Base-by-base conservation (phyloP, 2,113 vertebrate genomes). In the Chinchilla lanigera region DNA sequence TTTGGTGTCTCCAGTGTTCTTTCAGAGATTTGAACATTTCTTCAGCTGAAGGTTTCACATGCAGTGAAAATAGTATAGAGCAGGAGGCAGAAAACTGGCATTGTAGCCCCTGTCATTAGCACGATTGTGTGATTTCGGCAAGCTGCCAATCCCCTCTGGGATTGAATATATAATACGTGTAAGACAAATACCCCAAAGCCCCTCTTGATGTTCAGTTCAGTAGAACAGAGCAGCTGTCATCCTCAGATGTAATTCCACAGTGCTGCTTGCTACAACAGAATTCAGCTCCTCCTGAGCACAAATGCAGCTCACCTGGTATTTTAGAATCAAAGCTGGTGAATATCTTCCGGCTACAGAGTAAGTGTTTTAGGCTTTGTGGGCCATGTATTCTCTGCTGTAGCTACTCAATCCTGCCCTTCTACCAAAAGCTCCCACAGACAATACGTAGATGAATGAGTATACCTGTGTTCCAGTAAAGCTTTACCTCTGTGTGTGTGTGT, bases 1-100 rank as follows among this genome's bases (percentile, higher is more conserved):
- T 63, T 77, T 93, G 26, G 28, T 9, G 5, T 47, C 44, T 35
- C 41, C 38, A 16, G 35, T 44, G 16, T 69, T 93, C 50, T 44
- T 94, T 77, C 61, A 84, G 90, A 86, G 50, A 54, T 52, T 38
- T 89, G 81, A 56, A 47, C 7, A 73, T 41, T 82, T 96, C 71
- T 88, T 24, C 5, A 75, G 14, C 63, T 11, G 28, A 71, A 54
- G 30, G 30, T 77, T 77, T 94, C 77, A 44, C 5, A 14, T 41
- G 41, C 60, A 56, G 50, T 89, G 33, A 71, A 83, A 92, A 61
- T 47, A 73, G 38, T 14, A 12, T 6, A 73, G 4, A 35, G 33
- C 38, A 30, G 47, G 38, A 86, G 56, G 73, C 20, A 38, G 82
- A 90, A 90, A 77, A 56, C 71, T 50, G 28, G n/a, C 22, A 56